Evolutionary conservation across 2,888 invertebrate species (phyloP), one percentile per base, ranked within the genome.

Genomic region (Cerastis rubricosa): DNA sequence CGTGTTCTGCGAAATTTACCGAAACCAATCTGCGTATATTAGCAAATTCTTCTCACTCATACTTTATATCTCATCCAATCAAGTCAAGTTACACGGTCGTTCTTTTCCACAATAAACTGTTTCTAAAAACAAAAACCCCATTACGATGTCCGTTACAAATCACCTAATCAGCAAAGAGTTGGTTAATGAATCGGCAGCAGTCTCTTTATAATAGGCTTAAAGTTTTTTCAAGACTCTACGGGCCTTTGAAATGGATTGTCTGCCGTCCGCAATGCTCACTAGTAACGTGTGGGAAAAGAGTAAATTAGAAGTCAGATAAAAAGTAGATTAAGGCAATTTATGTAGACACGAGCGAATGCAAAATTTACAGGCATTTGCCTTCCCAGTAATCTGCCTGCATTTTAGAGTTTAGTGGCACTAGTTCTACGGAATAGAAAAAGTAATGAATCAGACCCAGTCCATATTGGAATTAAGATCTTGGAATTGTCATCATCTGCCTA

Each of bases 91-190:
- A 70, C 54, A 73, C 72, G 74, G 69, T 82, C 59, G 72, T 61
- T 79, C 35, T 71, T 81, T 79, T 78, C 51, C 54, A 43, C 29
- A 71, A 71, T 49, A 76, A 79, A 72, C 57, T 40, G 70, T 72
- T 81, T 78, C 65, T 76, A 71, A n/a, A 70, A 83, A 85, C 77
- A 81, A 76, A 72, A 78, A 78, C 75, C 70, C 76, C 49, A 85
- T 87, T 85, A 81, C 66, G 76, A 71, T 43, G 65, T 71, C 88
- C 78, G 80, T 87, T 76, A 77, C 88, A 78, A 87, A 88, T 84
- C 80, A 72, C 47, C 40, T 88, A 87, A 88, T 87, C 82, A 81
- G 79, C 88, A 84, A 74, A 80, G 73, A 84, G 80, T 69, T 77
- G 73, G 72, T 71, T 84, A 86, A 85, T 80, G 83, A 81, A 83